Conservation (phyloP, 2,888 invertebrate genomes). For the Himalopsyche japonica region DNA sequence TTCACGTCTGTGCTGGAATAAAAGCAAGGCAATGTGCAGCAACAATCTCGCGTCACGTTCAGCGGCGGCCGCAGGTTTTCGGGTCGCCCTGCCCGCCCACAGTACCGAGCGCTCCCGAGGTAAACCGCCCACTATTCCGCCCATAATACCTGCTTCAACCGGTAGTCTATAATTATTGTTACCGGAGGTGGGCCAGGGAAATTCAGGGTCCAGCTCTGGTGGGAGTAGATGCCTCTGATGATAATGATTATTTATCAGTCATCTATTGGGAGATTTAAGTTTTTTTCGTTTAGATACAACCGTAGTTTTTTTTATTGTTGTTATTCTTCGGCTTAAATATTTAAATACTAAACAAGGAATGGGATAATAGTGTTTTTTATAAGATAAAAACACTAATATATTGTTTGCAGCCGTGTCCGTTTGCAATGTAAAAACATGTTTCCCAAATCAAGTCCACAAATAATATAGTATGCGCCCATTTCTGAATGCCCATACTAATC, state of each 20-base stretch:
- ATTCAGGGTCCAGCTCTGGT: background rate
- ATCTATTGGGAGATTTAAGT: background rate
- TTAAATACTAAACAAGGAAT: no score
- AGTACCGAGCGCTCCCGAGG: slow-evolving; percentile 5
- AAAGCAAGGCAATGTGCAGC: background rate
- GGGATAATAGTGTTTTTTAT: no score
- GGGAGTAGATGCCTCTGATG: background rate
- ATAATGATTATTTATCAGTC: slow-evolving; percentile 28
- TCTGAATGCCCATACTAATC: no score
- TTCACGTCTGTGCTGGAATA: background rate
- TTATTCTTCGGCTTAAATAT: background rate
- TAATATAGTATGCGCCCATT: no score
- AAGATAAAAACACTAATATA: background rate
- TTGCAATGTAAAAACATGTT: no score
- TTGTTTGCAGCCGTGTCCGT: background rate
- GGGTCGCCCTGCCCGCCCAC: background rate
- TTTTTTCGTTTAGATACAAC: background rate
- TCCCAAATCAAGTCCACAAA: no score
- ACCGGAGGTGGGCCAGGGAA: slow-evolving; percentile 18
- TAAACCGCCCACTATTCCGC: slow-evolving; percentile 20
- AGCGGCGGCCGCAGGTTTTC: background rate
- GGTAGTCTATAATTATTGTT: slow-evolving; percentile 36
- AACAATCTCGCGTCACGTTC: background rate
- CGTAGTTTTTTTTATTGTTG: background rate
- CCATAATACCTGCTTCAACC: slow-evolving; percentile 15